These are phyloP conservation scores for Thaumetopoea pityocampa DNA, from an alignment of 1,140 invertebrate species.

Conservation along the genomic window DNA sequence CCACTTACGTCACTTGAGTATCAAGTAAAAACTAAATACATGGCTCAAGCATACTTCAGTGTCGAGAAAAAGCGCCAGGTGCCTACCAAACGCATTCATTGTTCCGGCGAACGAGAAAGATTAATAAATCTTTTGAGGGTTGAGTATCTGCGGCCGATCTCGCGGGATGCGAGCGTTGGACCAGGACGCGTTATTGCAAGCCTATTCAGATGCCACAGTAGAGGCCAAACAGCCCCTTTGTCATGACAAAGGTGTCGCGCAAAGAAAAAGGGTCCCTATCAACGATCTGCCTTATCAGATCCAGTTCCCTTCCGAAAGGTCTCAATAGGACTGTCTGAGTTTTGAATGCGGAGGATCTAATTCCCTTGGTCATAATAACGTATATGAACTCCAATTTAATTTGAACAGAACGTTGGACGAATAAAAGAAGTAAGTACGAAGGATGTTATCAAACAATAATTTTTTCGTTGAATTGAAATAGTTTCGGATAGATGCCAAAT, in stretches of 20 bases:
- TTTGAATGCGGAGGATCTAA: conserved; percentile 64
- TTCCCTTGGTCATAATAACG: conserved; percentile 59
- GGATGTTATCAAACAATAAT: conserved; percentile 43
- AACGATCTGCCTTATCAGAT: conserved; percentile 73
- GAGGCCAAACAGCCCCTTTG: conserved; percentile 69
- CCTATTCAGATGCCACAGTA: conserved; percentile 71
- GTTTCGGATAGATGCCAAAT: no score
- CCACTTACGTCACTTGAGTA: conserved; percentile 36
- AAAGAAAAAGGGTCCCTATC: conserved; percentile 72
- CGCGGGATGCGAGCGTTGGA: conserved; percentile 59
- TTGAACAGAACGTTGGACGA: conserved; percentile 37
- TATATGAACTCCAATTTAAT: conserved; percentile 55
- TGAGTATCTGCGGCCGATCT: conserved; percentile 70
- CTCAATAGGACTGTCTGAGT: conserved; percentile 62
- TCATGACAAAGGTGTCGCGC: conserved; percentile 73
- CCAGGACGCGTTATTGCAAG: conserved; percentile 64
- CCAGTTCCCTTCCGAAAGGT: conserved; percentile 70
- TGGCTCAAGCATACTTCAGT: conserved; percentile 37
- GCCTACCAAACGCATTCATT: conserved; percentile 62
- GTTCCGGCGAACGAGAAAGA: conserved; percentile 64
- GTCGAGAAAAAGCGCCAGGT: conserved; percentile 66
- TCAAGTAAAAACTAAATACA: conserved; percentile 57
- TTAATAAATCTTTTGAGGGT: conserved; percentile 73
- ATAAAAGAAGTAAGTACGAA: conserved; percentile 34
- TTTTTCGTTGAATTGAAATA: conserved; percentile 35